These are phyloP conservation scores for Carcinoscorpius rotundicauda DNA, from an alignment of 1,140 invertebrate species.

Conservation along the genomic window DNA sequence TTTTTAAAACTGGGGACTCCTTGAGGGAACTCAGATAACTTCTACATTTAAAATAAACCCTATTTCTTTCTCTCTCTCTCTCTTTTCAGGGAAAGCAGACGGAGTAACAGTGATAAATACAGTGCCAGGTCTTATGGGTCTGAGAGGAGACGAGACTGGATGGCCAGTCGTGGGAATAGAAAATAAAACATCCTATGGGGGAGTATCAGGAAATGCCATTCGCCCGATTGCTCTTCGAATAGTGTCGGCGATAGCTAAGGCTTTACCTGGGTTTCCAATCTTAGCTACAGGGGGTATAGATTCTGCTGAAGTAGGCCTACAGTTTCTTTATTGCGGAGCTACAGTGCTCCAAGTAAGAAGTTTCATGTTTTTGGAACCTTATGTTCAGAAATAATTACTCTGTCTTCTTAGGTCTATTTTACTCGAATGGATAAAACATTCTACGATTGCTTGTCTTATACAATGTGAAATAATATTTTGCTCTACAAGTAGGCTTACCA, in stretches of 20 bases:
- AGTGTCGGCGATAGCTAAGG: constrained; percentile 69
- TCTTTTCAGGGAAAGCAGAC: constrained; percentile 58
- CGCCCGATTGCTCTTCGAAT: constrained; percentile 81
- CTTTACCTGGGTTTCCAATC: constrained; percentile 77
- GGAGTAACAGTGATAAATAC: constrained; percentile 97
- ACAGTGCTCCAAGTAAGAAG: constrained; percentile 65
- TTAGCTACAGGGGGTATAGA: constrained; percentile 92
- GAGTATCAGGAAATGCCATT: constrained; percentile 90
- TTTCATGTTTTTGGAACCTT: no score
- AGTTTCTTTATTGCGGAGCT: constrained; percentile 86
- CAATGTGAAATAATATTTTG: no score
- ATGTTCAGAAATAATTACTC: no score
- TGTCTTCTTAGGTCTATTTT: no score
- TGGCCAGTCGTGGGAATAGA: constrained; percentile 80
- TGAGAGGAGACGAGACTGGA: constrained; percentile 60
- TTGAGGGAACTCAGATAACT: no score
- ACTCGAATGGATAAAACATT: no score
- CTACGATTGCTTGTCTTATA: no score
- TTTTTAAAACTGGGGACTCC: no score
- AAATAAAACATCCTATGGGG: constrained; percentile 86
- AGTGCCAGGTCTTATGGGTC: constrained; percentile 79
- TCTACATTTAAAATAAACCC: no score
- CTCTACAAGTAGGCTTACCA: no score
- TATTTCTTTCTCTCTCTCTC: no score
- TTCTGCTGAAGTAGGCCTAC: constrained; percentile 81